phyloP scores from a whole-genome alignment of 2,888 invertebrate genomes.

The Papilio protenor region DNA sequence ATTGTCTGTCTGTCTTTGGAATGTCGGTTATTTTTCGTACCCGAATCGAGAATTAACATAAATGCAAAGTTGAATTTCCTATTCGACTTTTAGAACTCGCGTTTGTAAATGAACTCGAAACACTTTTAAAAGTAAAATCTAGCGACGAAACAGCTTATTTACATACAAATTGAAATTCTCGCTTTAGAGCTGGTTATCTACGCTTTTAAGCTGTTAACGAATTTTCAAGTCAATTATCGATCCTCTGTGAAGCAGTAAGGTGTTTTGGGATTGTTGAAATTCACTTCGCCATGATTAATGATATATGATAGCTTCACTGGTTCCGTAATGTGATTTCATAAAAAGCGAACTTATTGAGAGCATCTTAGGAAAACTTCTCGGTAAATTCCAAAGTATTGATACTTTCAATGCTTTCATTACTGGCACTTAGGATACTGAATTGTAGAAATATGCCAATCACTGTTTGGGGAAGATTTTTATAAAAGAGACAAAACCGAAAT shows the following conservation, averaged over 20 bases:
- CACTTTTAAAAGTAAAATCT: conserved; percentile 22
- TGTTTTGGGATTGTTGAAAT: conserved; percentile 23
- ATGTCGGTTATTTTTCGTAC: neutral
- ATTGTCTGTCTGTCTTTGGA: neutral
- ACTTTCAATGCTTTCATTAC: neutral
- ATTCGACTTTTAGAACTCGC: neutral
- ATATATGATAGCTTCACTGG: conserved; percentile 14
- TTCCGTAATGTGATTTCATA: conserved; percentile 32
- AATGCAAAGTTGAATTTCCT: conserved; percentile 6
- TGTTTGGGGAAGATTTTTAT: neutral
- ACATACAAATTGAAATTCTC: conserved; percentile 25
- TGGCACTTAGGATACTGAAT: neutral
- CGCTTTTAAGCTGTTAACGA: conserved; percentile 31
- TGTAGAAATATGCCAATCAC: neutral
- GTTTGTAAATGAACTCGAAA: conserved; percentile 10
- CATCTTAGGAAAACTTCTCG: neutral
- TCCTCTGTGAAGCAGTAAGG: conserved; percentile 16
- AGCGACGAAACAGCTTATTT: conserved; percentile 26
- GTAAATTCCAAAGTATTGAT: neutral
- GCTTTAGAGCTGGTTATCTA: neutral
- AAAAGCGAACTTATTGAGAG: conserved; percentile 12
- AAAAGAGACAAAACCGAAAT: neutral
- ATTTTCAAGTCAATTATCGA: conserved; percentile 28
- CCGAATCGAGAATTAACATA: neutral
- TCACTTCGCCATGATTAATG: conserved; percentile 28